phyloP scores from a whole-genome alignment of 2,888 invertebrate species.

The Tetranychus piercei region DNA sequence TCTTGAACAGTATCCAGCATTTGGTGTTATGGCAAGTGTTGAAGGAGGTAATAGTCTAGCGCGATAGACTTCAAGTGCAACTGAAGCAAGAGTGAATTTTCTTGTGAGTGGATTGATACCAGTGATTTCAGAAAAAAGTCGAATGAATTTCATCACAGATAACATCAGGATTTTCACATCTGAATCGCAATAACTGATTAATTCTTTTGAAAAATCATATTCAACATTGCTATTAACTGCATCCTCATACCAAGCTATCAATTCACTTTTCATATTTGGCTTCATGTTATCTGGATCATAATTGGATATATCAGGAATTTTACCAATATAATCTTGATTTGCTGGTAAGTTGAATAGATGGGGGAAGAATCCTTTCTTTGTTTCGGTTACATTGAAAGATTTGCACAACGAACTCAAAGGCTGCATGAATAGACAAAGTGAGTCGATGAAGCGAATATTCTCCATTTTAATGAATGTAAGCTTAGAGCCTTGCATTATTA shows the following conservation, averaged over 20 bases:
- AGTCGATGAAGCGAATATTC: slow-evolving; percentile 16
- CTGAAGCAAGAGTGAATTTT: slow-evolving; percentile 23
- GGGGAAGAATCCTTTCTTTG: neutral
- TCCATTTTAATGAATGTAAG: slow-evolving; percentile 6
- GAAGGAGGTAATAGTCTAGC: slow-evolving; percentile 15
- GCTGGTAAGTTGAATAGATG: neutral
- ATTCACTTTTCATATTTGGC: neutral
- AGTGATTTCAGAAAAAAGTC: slow-evolving; percentile 3
- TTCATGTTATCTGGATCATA: neutral
- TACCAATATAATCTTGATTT: neutral
- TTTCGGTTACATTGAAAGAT: slow-evolving; percentile 9
- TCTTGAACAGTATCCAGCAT: slow-evolving; percentile 19
- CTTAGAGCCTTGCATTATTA: slow-evolving; percentile 17
- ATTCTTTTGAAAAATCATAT: slow-evolving; percentile 25
- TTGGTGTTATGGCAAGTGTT: slow-evolving; percentile 23
- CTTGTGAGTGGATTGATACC: slow-evolving; percentile 23
- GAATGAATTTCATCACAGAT: too few species aligned
- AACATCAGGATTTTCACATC: slow-evolving; percentile 22
- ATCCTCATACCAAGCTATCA: neutral
- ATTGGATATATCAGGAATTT: neutral
- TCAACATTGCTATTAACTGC: slow-evolving; percentile 15
- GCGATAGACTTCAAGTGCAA: slow-evolving; percentile 22
- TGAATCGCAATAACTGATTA: slow-evolving; percentile 23
- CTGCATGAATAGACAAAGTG: slow-evolving; percentile 16
- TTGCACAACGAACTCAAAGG: slow-evolving; percentile 13